phyloP scores from a whole-genome alignment of 2,113 vertebrate species.

The Myrmecophaga tridactyla region DNA sequence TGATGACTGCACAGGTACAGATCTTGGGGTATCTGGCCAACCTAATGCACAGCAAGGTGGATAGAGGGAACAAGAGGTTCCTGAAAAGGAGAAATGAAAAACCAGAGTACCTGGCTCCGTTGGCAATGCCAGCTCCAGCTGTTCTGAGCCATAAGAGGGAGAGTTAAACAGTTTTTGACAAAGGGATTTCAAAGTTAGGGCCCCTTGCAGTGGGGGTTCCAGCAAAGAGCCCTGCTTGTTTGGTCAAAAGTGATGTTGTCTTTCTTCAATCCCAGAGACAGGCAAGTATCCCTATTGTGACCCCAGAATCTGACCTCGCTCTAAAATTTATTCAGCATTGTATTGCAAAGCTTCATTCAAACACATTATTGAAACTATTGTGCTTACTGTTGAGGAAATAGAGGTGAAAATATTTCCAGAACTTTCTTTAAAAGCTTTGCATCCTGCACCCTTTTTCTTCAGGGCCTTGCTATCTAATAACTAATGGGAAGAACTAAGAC shows the following conservation, averaged over 20 bases:
- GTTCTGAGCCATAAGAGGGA: background rate
- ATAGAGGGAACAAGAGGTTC: no score
- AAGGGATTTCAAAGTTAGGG: background rate
- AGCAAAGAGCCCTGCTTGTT: background rate
- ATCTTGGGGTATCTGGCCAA: no score
- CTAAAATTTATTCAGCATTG: background rate
- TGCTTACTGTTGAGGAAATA: background rate
- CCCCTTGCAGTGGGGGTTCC: background rate
- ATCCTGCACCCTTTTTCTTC: background rate
- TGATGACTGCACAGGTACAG: no score
- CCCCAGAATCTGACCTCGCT: background rate
- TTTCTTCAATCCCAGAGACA: background rate
- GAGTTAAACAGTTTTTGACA: background rate
- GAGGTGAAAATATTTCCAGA: background rate
- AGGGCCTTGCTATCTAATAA: background rate
- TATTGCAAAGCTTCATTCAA: background rate
- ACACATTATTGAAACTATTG: background rate
- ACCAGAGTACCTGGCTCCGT: no score
- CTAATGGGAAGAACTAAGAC: slow-evolving; percentile 24
- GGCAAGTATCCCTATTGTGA: rapidly evolving
- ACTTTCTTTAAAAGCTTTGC: background rate
- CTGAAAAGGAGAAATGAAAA: no score
- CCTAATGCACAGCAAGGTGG: no score
- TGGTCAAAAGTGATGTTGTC: background rate
- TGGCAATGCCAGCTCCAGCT: no score